Evolutionary conservation across 2,888 invertebrate genomes (phyloP), one percentile per base, ranked within the genome.

Genomic region (Mythimna pallens): DNA sequence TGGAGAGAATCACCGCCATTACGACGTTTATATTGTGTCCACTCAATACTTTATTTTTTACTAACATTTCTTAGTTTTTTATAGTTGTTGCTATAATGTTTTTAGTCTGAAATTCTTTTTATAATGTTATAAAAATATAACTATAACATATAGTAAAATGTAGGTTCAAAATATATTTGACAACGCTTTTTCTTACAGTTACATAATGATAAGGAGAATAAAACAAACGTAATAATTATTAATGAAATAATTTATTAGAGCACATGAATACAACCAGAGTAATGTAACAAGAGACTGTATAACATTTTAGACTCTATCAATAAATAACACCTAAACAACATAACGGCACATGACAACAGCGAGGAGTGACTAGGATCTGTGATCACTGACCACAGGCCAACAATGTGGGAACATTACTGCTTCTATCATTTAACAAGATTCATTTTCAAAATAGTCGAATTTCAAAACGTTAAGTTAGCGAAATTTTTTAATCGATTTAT

Each of bases 241-340:
- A 79, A 77, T 85, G 87, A 93, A 93, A 95, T 93, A 91, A 90
- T 94, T 94, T 94, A 94, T 92, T 94, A 92, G 88, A 93, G 92
- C 91, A 94, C 93, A 93, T 90, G 90, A 91, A 92, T 93, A 95
- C 93, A 94, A 94, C 94, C 93, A 93, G 91, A 92, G 89, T 88
- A 91, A 90, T 90, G 86, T 90, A 95, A 95, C 94, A 94, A 94
- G 93, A 92, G 89, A 87, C 88, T 89, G 86, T 93, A 89, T 91
- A 95, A 94, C 93, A 92, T 88, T 89, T 92, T 93, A 93, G 87
- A 93, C 89, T 93, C 87, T 91, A 90, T 89, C 80, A 92, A 92
- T 90, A 91, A 89, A 92, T 88, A 93, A 93, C 89, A 89, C 84
- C 83, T 89, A 90, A 88, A 89, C 83, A 91, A 92, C 92, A 88